Conservation (phyloP, 2,888 invertebrate species). For the Celastrina argiolus region DNA sequence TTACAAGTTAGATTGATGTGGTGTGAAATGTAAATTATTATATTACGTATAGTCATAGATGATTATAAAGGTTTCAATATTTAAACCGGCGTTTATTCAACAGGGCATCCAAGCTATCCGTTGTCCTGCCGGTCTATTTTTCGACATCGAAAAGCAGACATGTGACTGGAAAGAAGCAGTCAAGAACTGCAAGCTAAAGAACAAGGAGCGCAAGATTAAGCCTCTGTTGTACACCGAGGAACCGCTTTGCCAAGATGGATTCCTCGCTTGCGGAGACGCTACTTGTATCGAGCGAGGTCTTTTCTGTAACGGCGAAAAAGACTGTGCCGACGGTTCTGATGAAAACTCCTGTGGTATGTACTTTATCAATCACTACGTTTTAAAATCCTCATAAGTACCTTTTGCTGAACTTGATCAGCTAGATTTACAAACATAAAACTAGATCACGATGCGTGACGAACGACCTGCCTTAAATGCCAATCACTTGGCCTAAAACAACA, state of each 20-base stretch:
- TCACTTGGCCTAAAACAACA: constrained; percentile 68
- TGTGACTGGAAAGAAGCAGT: constrained; percentile 96
- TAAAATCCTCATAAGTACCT: neutral
- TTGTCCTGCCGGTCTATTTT: constrained; percentile 94
- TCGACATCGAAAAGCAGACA: constrained; percentile 96
- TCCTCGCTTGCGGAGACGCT: constrained; percentile 91
- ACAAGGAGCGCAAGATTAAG: constrained; percentile 91
- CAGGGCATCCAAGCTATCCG: constrained; percentile 95
- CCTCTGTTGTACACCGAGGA: constrained; percentile 93
- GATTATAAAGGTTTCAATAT: neutral
- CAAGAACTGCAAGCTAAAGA: constrained; percentile 94
- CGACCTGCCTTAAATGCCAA: constrained; percentile 59
- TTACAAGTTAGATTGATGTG: too few species aligned
- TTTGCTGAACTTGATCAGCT: constrained; percentile 50
- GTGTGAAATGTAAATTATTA: too few species aligned
- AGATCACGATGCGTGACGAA: constrained; percentile 53
- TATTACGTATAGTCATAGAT: too few species aligned
- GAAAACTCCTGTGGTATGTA: constrained; percentile 93
- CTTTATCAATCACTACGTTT: neutral
- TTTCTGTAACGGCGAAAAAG: constrained; percentile 95
- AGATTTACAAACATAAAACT: constrained; percentile 43
- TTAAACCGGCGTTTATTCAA: constrained; percentile 35
- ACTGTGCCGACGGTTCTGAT: constrained; percentile 92
- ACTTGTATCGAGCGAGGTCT: constrained; percentile 92
- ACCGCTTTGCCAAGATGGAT: constrained; percentile 91